Conservation (phyloP, 2,113 vertebrate genomes). For the Eretmochelys imbricata region DNA sequence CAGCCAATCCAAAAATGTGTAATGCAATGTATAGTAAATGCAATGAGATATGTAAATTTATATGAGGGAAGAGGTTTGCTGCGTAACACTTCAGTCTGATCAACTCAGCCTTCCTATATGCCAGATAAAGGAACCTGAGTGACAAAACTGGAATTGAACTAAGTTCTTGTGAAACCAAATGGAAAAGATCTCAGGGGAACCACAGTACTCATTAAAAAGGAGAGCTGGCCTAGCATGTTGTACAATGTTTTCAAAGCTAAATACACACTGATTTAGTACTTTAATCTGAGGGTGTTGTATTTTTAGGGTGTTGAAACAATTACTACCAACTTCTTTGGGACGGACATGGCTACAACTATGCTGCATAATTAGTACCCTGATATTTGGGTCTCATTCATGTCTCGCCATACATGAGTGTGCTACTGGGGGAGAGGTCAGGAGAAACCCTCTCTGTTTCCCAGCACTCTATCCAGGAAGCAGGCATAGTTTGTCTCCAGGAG, state of each 20-base stretch:
- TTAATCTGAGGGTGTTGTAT: not conserved
- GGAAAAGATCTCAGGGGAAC: not conserved
- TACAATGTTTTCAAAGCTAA: not conserved
- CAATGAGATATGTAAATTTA: not conserved
- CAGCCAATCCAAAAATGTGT: not conserved
- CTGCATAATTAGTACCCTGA: not conserved
- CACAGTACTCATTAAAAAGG: not conserved
- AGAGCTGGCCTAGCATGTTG: not conserved
- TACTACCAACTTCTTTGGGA: not conserved
- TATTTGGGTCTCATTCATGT: not conserved
- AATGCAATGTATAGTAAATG: too few relatives aligned
- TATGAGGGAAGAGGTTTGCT: not conserved
- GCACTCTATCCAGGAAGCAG: not conserved
- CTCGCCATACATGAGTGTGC: not conserved
- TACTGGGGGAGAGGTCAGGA: not conserved
- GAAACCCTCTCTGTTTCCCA: not conserved
- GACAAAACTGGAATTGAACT: not conserved
- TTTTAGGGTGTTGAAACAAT: not conserved
- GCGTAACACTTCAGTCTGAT: not conserved
- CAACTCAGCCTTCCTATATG: not conserved
- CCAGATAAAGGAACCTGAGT: not conserved
- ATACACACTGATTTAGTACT: not conserved
- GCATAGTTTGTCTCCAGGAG: not conserved
- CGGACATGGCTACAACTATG: not conserved
- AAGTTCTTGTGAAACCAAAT: not conserved